Percentiles rank a stretch among this genome's conserved stretches.
These are phyloP conservation scores for Pocota personata DNA, from an alignment of 2,888 invertebrate species.

Conservation along the genomic window DNA sequence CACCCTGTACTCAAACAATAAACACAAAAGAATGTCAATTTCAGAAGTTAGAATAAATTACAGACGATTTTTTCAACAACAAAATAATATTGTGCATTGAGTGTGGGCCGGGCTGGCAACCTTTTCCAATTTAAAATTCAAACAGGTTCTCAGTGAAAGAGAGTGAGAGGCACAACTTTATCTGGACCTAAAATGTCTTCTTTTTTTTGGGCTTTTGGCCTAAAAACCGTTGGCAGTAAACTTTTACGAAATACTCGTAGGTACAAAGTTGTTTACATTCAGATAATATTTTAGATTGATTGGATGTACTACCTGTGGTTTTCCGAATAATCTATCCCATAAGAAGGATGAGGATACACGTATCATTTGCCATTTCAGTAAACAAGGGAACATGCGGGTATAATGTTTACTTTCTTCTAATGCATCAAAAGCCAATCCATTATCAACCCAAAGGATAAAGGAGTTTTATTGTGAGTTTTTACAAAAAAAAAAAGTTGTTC, in stretches of 20 bases:
- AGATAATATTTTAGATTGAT: slow-evolving; percentile 27
- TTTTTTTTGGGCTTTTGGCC: background rate
- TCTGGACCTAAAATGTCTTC: background rate
- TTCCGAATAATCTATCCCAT: background rate
- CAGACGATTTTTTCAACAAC: background rate
- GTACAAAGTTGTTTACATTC: background rate
- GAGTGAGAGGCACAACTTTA: background rate
- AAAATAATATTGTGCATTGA: background rate
- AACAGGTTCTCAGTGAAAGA: background rate
- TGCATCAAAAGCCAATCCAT: background rate
- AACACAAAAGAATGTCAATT: slow-evolving; percentile 25
- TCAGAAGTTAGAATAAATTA: slow-evolving; percentile 20
- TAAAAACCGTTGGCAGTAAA: background rate
- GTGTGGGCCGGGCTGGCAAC: background rate
- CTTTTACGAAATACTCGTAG: background rate
- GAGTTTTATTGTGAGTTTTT: background rate
- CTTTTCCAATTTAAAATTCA: slow-evolving; percentile 15
- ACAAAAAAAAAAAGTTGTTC: too few species aligned
- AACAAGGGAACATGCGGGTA: background rate
- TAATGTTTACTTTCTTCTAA: background rate
- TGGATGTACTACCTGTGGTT: slow-evolving; percentile 14
- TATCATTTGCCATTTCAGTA: background rate
- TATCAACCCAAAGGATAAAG: background rate
- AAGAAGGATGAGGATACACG: background rate
- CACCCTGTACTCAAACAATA: slow-evolving; percentile 1